Evolutionary conservation across 2,888 invertebrate species (phyloP).

Genomic region (Crepidodera aurea): DNA sequence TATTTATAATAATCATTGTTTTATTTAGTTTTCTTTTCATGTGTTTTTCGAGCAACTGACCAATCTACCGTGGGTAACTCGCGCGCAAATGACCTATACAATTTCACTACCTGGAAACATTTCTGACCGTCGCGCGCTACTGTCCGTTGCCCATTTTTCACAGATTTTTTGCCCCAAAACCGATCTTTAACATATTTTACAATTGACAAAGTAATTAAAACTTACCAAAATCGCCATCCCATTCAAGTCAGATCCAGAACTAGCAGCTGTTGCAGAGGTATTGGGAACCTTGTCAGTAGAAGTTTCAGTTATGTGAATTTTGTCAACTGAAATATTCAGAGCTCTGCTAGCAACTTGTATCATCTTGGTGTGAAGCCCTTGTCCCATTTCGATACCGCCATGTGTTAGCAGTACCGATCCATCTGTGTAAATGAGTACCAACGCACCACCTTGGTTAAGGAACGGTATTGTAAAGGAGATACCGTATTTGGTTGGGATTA

Average conservation of each 20-base stretch:
- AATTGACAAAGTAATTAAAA: no score
- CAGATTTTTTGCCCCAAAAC: no score
- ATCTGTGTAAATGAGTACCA: conserved; percentile 86
- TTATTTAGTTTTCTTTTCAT: no score
- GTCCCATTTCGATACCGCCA: conserved; percentile 97
- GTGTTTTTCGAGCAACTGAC: no score
- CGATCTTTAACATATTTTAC: no score
- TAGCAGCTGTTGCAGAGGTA: conserved; percentile 89
- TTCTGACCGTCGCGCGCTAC: no score
- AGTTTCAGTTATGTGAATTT: conserved; percentile 84
- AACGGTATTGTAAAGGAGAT: conserved; percentile 80
- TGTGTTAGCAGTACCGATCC: conserved; percentile 89
- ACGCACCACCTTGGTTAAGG: conserved; percentile 86
- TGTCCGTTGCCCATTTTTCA: no score
- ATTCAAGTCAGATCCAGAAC: conserved; percentile 87
- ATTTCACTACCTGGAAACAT: no score
- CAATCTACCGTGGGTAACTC: no score
- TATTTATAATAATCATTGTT: no score
- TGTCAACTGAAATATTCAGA: conserved; percentile 73
- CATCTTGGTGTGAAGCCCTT: conserved; percentile 96
- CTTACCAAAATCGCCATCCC: conserved; percentile 85
- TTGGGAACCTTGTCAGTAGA: conserved; percentile 92
- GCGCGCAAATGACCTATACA: no score
- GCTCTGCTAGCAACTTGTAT: conserved; percentile 85
- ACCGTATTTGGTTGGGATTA: conserved; percentile 86